phyloP scores from a whole-genome alignment of 2,888 invertebrate genomes.

The Hyppa rectilinea region DNA sequence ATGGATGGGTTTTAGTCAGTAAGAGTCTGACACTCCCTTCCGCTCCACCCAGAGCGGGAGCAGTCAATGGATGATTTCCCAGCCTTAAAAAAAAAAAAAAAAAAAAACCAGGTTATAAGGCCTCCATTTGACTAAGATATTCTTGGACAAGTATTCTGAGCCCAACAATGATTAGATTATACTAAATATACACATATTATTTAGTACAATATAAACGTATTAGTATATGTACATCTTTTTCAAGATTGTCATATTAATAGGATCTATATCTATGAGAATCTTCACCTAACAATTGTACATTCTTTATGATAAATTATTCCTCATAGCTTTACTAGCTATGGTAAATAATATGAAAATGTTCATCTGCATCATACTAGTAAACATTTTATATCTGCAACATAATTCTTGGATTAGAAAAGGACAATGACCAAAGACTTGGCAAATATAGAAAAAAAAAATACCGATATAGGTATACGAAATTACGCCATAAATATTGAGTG shows the following conservation, averaged over 20 bases:
- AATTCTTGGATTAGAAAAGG: conserved; percentile 22
- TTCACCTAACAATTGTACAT: neutral
- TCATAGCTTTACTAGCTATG: too few relatives aligned
- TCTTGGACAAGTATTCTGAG: neutral
- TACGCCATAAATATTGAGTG: conserved; percentile 53
- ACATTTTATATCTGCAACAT: conserved; percentile 1
- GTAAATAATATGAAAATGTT: too few relatives aligned
- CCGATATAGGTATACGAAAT: conserved; percentile 34
- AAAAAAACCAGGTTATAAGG: too few relatives aligned
- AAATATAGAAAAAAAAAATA: conserved; percentile 29
- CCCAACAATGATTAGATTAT: neutral
- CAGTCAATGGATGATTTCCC: too few relatives aligned
- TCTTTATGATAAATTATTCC: conserved; percentile 2
- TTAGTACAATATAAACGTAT: too few relatives aligned
- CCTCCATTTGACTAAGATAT: conserved; percentile 2
- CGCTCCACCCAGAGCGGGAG: too few relatives aligned
- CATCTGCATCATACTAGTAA: too few relatives aligned
- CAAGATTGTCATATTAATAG: neutral
- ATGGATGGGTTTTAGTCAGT: too few relatives aligned
- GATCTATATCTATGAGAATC: neutral
- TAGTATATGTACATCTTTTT: conserved; percentile 4
- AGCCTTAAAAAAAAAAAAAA: too few relatives aligned
- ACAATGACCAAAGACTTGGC: conserved; percentile 34
- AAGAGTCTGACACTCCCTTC: too few relatives aligned
- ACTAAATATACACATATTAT: too few relatives aligned